Evolutionary conservation across 2,797 vertebrate species (phyloP).

Genomic region (Liasis olivaceus): DNA sequence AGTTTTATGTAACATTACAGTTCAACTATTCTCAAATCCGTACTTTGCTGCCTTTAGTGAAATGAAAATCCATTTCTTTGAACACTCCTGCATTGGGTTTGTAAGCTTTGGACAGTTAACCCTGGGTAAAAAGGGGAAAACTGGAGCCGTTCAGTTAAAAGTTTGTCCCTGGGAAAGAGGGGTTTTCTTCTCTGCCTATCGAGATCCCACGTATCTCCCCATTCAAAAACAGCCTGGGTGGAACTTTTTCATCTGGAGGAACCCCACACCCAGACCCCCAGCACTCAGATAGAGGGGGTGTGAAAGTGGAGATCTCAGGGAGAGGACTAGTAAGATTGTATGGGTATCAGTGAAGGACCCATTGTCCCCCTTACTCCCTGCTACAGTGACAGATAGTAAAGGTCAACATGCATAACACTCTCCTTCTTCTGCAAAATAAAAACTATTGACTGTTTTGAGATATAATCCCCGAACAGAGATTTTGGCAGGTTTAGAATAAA

Average conservation of each 20-base stretch:
- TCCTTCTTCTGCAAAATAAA: background rate
- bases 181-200: background rate
- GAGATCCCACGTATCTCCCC: background rate
- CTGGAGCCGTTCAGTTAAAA: background rate
- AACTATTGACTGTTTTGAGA: background rate
- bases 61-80: background rate
- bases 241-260: background rate
- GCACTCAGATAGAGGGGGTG: background rate
- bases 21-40: background rate
- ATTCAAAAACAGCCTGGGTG: background rate
- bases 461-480: background rate
- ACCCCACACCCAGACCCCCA: background rate
- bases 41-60: background rate
- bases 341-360: background rate
- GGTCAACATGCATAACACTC: background rate
- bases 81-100: background rate
- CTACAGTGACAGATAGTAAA: background rate
- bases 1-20: background rate
- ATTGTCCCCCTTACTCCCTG: background rate
- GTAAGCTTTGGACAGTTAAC: background rate
- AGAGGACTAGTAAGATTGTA: background rate
- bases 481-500: background rate
- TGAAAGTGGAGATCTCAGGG: background rate
- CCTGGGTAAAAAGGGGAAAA: background rate
- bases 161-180: background rate